Evolutionary conservation across 2,888 invertebrate genomes (phyloP), one percentile per base, ranked within the genome.

Genomic region (Drosophila algonquin): DNA sequence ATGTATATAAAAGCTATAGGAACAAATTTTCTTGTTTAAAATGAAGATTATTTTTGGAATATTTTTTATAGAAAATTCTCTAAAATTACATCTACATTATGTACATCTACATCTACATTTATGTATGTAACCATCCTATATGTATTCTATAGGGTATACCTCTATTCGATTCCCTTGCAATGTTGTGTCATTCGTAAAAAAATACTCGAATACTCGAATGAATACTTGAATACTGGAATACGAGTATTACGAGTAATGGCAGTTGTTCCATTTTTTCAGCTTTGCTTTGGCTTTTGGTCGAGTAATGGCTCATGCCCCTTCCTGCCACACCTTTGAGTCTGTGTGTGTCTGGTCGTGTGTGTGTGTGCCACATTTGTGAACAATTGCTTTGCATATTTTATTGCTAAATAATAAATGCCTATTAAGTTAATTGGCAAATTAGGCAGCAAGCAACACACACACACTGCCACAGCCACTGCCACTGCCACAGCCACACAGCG

Each of bases 381-480:
- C 85, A 89, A 87, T 87, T 84, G 85, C 77, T 82, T 81, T 87
- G 85, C 85, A 89, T 90, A 90, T 88, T 88, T 88, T 90, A 88
- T 90, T 90, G 82, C 82, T 89, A 87, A 90, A 88, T 88, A 90
- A 90, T 88, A 86, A 88, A 90, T 85, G 83, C 81, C 90, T 83
- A 89, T 89, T 89, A 89, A 90, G 63, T 86, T 90, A 89, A 89
- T 89, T 89, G 89, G 88, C 88, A 89, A 89, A 89, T 89, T 89
- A 87, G 89, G 85, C 86, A 81, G 78, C 79, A 48, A 63, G 64
- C 76, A 69, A 69, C 71, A 51, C 68, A 63, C 27, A 27, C 7
- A 6, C 27, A 27, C 27, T 7, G 63, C 70, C 67, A 60, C 53
- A 53, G 62, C 50, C 53, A 67, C 67, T 35, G 47, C 54, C 54